Evolutionary conservation across 1,140 invertebrate species (phyloP), one percentile per base, ranked within the genome.

Genomic region (Drosophila willistoni): DNA sequence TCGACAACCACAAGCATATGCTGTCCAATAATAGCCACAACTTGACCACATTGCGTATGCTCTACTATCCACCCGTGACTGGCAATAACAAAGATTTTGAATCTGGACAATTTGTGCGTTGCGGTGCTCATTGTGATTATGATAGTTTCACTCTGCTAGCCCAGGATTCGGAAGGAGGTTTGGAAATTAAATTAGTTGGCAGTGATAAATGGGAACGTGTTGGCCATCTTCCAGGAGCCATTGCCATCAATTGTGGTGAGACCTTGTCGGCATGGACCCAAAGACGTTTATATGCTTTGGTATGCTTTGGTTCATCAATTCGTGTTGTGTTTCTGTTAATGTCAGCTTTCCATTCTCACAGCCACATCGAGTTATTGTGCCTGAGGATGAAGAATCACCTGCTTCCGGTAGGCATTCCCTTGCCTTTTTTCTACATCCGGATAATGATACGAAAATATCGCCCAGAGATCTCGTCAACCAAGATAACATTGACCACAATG

Each of bases 211-310:
- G 96, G 95, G 93, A 95, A 71, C 93, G 94, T 14, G 96, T 96
- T 0, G 95, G 95, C 1, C 96, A 97, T 83, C 93, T 97, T 29
- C 95, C 95, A 0, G 96, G 95, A 25, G 95, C 96, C 4, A 95
- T 97, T 68, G 92, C 97, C 17, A 94, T 97, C 19, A 96, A 96
- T 79, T 94, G 95, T 19, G 96, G 96, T 13, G 96, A 97, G 79
- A 93, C 97, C 55, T 91, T 97, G 41, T 95, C 96, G 41, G 93
- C 94, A 29, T 97, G 96, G 96, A 97, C 96, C 1, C 94, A 94
- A 29, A 94, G 95, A 65, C 93, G 94, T 17, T 94, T 96, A 55
- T 94, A 94, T 3, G 95, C 96, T 42, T 93, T 96, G 80, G 95
- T 96, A 91, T 93, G 92, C 1, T 22, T n/a, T 39, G 22, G 3